Percentiles rank a stretch among this genome's conserved stretches.
Evolutionary conservation across 2,113 vertebrate genomes (phyloP).

Genomic region (Halichoerus grypus): DNA sequence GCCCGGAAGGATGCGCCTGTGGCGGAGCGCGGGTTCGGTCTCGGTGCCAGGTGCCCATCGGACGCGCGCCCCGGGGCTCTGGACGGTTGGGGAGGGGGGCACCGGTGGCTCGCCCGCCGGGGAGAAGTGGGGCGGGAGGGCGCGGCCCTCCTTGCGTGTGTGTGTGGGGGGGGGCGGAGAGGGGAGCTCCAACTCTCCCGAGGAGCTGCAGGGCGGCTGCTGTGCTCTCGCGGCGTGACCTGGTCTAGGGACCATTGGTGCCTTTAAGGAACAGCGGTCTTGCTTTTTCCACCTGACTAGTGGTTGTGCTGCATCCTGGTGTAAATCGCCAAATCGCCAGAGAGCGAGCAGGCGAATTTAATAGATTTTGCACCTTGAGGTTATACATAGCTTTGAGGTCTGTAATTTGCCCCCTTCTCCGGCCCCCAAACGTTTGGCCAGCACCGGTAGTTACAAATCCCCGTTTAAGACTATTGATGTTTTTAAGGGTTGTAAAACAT

Average conservation of each 20-base stretch:
- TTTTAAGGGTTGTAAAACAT: not conserved
- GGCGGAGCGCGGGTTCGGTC: not conserved
- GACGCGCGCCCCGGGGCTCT: not conserved
- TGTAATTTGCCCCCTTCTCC: not conserved
- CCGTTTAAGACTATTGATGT: not conserved
- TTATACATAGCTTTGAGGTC: not conserved
- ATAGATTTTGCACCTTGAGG: not conserved
- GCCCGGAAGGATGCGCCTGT: conserved; percentile 15
- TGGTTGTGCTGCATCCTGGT: not conserved
- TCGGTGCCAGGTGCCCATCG: conserved; percentile 4
- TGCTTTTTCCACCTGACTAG: not conserved
- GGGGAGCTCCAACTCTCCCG: not conserved
- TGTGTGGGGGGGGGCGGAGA: too few species aligned
- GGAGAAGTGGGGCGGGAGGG: not conserved
- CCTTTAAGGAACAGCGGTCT: not conserved
- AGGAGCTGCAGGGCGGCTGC: not conserved
- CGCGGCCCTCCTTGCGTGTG: not conserved
- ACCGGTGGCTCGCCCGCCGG: not conserved
- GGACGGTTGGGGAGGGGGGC: fast-evolving
- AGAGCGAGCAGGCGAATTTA: not conserved
- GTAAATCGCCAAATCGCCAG: not conserved
- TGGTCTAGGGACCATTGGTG: not conserved
- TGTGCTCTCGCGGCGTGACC: not conserved
- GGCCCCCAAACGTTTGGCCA: not conserved
- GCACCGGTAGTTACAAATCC: conserved; percentile 25